Evolutionary conservation across 1,140 invertebrate genomes (phyloP).

Genomic region (Nautilus pompilius): DNA sequence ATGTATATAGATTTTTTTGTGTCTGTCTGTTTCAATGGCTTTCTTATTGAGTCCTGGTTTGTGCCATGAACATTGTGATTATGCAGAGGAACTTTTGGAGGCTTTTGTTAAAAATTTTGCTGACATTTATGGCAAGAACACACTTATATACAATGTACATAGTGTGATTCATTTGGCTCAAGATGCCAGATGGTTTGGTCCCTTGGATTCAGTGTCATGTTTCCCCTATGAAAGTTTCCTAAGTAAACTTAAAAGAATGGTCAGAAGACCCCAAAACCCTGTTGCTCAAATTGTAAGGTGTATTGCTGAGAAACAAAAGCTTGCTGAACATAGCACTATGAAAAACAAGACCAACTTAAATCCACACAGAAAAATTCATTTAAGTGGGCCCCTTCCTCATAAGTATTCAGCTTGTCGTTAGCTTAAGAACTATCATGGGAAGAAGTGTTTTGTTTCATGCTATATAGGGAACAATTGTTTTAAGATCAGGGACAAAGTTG

Average conservation of each 20-base stretch:
- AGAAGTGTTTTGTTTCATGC: not conserved
- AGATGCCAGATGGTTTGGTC: conserved; percentile 52
- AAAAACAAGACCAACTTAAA: no score
- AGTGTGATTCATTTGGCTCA: conserved; percentile 49
- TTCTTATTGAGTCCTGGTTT: conserved; percentile 30
- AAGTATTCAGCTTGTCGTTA: not conserved
- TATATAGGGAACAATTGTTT: conserved; percentile 10
- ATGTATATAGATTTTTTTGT: conserved; percentile 55
- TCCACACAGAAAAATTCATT: no score
- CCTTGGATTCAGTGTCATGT: conserved; percentile 48
- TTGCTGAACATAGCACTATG: not conserved
- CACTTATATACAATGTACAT: conserved; percentile 53
- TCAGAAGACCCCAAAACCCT: conserved; percentile 27
- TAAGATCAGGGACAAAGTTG: conserved; percentile 2
- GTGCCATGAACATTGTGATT: conserved; percentile 16
- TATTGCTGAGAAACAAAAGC: conserved; percentile 23
- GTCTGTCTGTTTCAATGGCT: conserved; percentile 43
- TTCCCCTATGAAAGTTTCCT: conserved; percentile 58
- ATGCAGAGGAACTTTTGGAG: conserved; percentile 34
- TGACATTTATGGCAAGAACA: conserved; percentile 37
- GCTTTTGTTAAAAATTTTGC: conserved; percentile 39
- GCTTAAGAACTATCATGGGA: conserved; percentile 6
- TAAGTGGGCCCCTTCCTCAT: conserved; percentile 7
- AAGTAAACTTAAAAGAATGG: conserved; percentile 43
- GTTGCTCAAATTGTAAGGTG: conserved; percentile 38